Evolutionary conservation across 1,140 invertebrate species (phyloP).

Genomic region (Panagrolaimus sp.): DNA sequence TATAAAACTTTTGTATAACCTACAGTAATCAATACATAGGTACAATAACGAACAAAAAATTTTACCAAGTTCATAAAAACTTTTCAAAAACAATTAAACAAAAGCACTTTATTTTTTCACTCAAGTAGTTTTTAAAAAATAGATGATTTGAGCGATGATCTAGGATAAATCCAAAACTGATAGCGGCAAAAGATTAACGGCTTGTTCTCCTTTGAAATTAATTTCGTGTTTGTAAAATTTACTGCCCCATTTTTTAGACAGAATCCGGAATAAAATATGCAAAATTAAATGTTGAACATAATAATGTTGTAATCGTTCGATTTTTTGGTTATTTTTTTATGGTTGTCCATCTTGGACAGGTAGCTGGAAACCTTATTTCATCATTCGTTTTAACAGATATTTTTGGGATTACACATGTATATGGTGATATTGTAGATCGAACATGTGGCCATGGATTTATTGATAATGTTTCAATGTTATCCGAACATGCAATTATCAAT

Average conservation of each 20-base stretch:
- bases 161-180: too few species aligned
- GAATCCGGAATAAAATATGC: conserved; percentile 75
- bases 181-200: too few species aligned
- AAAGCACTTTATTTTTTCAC: too few species aligned
- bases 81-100: too few species aligned
- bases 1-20: too few species aligned
- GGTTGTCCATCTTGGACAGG: conserved; percentile 85
- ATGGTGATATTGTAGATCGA: conserved; percentile 84
- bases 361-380: conserved; percentile 93
- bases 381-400: conserved; percentile 68
- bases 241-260: conserved; percentile 65
- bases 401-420: conserved; percentile 83
- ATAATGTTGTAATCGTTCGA: conserved; percentile 80
- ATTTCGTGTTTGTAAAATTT: too few species aligned
- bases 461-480: conserved; percentile 29
- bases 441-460: conserved; percentile 54
- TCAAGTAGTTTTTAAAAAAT: too few species aligned
- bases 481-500: conserved; percentile 52
- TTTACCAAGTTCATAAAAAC: too few species aligned
- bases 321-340: conserved; percentile 97
- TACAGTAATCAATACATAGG: too few species aligned
- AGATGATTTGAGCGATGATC: too few species aligned
- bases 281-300: conserved; percentile 63
- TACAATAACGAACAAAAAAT: too few species aligned
- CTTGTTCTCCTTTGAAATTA: too few species aligned